These are phyloP conservation scores for Serrognathus titanus DNA, from an alignment of 2,888 invertebrate genomes.

Conservation along the genomic window DNA sequence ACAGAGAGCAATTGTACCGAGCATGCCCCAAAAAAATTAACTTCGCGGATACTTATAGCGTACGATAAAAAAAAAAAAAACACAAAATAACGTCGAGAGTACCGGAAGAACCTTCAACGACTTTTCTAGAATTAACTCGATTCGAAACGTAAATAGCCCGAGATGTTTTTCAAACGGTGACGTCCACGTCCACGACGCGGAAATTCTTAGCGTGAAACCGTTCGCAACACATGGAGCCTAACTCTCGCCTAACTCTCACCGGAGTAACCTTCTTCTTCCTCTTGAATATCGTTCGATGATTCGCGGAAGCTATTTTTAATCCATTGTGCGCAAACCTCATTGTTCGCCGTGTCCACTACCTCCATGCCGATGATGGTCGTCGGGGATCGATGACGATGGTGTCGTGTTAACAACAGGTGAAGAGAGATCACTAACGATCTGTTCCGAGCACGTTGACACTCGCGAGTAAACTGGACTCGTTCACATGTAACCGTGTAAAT, in stretches of 20 bases:
- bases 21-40: too few species aligned
- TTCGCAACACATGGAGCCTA: neutral
- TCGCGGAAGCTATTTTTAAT: constrained; percentile 15
- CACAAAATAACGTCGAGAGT: too few species aligned
- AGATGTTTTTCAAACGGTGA: too few species aligned
- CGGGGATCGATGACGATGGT: neutral
- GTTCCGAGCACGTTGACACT: constrained; percentile 7
- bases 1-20: too few species aligned
- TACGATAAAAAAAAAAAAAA: too few species aligned
- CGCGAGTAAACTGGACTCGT: constrained; percentile 8
- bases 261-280: constrained; percentile 7
- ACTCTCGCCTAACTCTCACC: neutral
- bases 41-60: too few species aligned
- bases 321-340: constrained; percentile 14
- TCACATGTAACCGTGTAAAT: neutral
- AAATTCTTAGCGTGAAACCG: neutral
- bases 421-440: neutral
- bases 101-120: too few species aligned
- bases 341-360: constrained; percentile 9
- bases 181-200: neutral
- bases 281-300: neutral
- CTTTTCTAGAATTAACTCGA: too few species aligned
- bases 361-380: constrained; percentile 8
- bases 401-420: neutral
- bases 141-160: too few species aligned